These are phyloP conservation scores for Anoplius nigerrimus DNA, from an alignment of 2,888 invertebrate species.

Conservation along the genomic window DNA sequence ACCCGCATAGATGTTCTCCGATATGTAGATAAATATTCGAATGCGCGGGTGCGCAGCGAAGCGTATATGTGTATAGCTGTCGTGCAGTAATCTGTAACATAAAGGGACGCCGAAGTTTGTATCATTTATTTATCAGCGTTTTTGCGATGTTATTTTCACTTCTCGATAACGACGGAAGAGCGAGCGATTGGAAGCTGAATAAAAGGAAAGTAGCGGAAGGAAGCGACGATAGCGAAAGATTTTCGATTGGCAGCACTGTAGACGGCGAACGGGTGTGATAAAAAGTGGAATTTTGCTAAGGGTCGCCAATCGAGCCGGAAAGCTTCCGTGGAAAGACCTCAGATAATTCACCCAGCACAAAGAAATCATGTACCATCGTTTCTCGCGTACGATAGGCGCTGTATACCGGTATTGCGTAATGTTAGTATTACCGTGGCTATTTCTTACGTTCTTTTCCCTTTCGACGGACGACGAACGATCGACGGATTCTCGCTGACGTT, in stretches of 20 bases:
- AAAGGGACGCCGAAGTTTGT: constrained; percentile 58
- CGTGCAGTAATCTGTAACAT: constrained; percentile 52
- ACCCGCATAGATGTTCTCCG: constrained; percentile 49
- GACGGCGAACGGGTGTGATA: constrained; percentile 20
- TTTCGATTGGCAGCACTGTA: background rate
- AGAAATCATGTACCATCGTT: constrained; percentile 43
- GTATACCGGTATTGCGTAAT: constrained; percentile 2
- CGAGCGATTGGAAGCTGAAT: constrained; percentile 27
- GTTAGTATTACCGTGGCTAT: too few species aligned
- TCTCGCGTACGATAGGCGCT: background rate
- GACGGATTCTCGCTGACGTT: too few species aligned
- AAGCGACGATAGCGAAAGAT: constrained; percentile 7
- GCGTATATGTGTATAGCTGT: constrained; percentile 54
- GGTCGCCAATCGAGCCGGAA: constrained; percentile 22
- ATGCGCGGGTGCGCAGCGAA: constrained; percentile 42
- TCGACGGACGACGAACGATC: too few species aligned
- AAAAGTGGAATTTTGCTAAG: constrained; percentile 2
- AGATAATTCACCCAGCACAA: constrained; percentile 66
- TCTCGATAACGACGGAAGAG: constrained; percentile 5
- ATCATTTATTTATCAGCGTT: constrained; percentile 59
- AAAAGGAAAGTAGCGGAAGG: constrained; percentile 26
- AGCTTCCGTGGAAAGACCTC: constrained; percentile 60
- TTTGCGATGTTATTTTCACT: constrained; percentile 56
- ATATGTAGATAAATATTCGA: constrained; percentile 43
- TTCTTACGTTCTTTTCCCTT: too few species aligned